These are phyloP conservation scores for Ooceraea biroi DNA, from an alignment of 1,140 invertebrate genomes.

Conservation along the genomic window DNA sequence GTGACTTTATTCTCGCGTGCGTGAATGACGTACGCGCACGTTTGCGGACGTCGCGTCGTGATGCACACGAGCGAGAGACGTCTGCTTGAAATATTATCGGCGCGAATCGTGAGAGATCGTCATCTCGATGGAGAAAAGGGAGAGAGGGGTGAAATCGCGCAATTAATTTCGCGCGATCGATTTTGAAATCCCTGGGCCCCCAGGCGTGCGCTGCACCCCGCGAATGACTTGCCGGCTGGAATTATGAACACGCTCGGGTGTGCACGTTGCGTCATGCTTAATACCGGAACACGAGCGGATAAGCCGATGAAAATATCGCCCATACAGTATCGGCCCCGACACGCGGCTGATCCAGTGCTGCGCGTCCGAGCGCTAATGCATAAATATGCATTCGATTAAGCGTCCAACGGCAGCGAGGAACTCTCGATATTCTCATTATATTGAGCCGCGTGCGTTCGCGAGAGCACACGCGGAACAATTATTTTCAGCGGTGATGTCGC, in stretches of 20 bases:
- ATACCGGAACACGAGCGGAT: slow-evolving; percentile 39
- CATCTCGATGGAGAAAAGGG: background rate
- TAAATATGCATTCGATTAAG: slow-evolving; percentile 67
- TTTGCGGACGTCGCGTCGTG: slow-evolving; percentile 29
- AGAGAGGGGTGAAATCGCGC: slow-evolving; percentile 47
- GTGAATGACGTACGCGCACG: slow-evolving; percentile 61
- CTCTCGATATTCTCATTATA: slow-evolving; percentile 51
- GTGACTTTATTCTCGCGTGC: slow-evolving; percentile 4
- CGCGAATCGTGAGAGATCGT: slow-evolving; percentile 1
- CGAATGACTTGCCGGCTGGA: slow-evolving; percentile 41
- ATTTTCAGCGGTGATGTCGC: slow-evolving; percentile 31
- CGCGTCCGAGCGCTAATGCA: slow-evolving; percentile 50
- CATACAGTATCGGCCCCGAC: slow-evolving; percentile 42
- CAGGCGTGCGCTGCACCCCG: background rate
- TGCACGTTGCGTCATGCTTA: slow-evolving; percentile 34
- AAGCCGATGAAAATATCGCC: slow-evolving; percentile 54
- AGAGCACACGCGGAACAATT: too few species aligned
- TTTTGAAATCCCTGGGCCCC: slow-evolving; percentile 45
- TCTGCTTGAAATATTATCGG: slow-evolving; percentile 38
- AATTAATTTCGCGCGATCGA: slow-evolving; percentile 59
- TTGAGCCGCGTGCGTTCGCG: background rate
- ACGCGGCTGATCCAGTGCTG: slow-evolving; percentile 21
- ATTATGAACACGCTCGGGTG: slow-evolving; percentile 21
- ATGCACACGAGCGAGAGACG: background rate
- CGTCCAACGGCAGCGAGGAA: background rate